phyloP scores from a whole-genome alignment of 1,140 invertebrate species.

The Drosophila bocki region DNA sequence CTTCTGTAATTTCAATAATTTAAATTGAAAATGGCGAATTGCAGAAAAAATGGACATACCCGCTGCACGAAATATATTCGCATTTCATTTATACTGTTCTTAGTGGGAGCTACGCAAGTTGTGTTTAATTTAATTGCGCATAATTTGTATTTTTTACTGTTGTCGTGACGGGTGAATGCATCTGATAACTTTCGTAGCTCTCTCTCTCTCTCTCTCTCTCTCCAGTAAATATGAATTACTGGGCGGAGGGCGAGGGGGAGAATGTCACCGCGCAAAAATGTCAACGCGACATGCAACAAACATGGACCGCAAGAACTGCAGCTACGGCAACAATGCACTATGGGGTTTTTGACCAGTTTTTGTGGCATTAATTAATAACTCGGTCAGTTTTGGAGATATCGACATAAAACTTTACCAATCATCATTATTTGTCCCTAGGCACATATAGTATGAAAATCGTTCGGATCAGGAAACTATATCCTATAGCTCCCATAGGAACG shows the following conservation, averaged over 20 bases:
- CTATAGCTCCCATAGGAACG: too few relatives aligned
- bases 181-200: conserved; percentile 19
- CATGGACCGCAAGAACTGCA: conserved; percentile 61
- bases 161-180: conserved; percentile 41
- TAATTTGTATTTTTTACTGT: conserved; percentile 51
- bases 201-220: not conserved
- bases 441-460: too few relatives aligned
- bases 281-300: conserved; percentile 78
- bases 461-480: too few relatives aligned
- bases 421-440: too few relatives aligned
- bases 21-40: conserved; percentile 17
- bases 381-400: too few relatives aligned
- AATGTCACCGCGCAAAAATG: conserved; percentile 73
- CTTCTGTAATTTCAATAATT: conserved; percentile 28
- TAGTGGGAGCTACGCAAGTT: conserved; percentile 41
- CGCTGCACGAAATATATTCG: conserved; percentile 6
- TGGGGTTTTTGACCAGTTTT: too few relatives aligned
- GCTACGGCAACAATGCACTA: conserved; percentile 35
- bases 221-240: conserved; percentile 49
- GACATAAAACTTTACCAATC: too few relatives aligned
- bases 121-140: conserved; percentile 71
- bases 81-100: conserved; percentile 24
- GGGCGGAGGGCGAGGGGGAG: conserved; percentile 26
- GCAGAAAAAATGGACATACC: not conserved
- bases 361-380: too few relatives aligned